Evolutionary conservation across 2,888 invertebrate species (phyloP).

Genomic region (Drosophila neonasuta): DNA sequence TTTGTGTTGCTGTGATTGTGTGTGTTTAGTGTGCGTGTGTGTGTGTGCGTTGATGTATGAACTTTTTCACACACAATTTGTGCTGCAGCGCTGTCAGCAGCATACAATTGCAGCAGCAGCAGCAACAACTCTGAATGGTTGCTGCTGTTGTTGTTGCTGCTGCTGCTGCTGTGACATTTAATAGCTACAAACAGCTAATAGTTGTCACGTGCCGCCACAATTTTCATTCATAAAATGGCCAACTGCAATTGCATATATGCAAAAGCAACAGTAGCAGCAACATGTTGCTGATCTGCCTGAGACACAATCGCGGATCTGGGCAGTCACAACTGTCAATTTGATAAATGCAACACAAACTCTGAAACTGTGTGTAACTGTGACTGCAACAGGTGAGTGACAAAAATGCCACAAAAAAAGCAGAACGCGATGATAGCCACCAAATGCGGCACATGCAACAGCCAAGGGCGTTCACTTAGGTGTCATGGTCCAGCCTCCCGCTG

Average conservation of each 20-base stretch:
- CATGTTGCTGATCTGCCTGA: constrained; percentile 46
- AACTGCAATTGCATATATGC: constrained; percentile 26
- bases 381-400: constrained; percentile 39
- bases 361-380: neutral
- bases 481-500: constrained; percentile 9
- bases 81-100: constrained; percentile 29
- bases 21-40: constrained; percentile 26
- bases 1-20: constrained; percentile 35
- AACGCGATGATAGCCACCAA: constrained; percentile 16
- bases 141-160: constrained; percentile 26
- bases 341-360: constrained; percentile 27
- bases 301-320: constrained; percentile 17
- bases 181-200: constrained; percentile 69
- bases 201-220: constrained; percentile 70
- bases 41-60: constrained; percentile 56
- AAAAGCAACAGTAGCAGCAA: constrained; percentile 19
- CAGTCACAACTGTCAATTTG: constrained; percentile 34
- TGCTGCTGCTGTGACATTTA: constrained; percentile 63
- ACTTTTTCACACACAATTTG: constrained; percentile 75
- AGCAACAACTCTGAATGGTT: constrained; percentile 2
- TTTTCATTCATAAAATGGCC: constrained; percentile 71
- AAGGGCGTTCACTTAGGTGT: constrained; percentile 32
- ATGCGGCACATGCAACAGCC: constrained; percentile 38
- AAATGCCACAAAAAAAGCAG: constrained; percentile 2
- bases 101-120: constrained; percentile 39